A percentile compares a stretch with the other conserved stretches of the same genome.
Evolutionary conservation across 92 coral and sea anemone genomes (phyloP).

Genomic region (Paramuricea clavata): DNA sequence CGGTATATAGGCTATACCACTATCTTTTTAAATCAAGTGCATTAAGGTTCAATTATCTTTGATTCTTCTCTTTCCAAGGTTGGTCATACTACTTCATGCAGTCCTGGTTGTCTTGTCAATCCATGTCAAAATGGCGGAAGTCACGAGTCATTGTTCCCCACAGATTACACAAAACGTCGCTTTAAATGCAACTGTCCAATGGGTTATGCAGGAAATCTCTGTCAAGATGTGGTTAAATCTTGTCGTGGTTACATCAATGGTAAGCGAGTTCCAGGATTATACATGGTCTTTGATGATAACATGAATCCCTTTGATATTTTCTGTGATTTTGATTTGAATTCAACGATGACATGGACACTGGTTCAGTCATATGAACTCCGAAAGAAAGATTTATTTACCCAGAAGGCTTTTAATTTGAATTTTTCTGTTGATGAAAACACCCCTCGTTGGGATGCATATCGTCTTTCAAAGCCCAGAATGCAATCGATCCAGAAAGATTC

Average conservation of each 20-base stretch:
- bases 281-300: conserved; percentile 34
- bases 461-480: no score
- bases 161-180: no score
- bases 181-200: conserved; percentile 5
- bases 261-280: conserved; percentile 34
- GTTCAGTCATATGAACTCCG: conserved; percentile 52
- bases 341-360: conserved; percentile 52
- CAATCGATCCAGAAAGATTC: no score
- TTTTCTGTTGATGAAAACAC: neutral
- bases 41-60: no score
- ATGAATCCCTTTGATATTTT: conserved; percentile 42
- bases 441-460: no score
- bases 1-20: no score
- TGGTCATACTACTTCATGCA: no score
- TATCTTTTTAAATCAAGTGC: no score
- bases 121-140: no score
- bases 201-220: neutral
- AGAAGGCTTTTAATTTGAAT: neutral
- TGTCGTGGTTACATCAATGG: conserved; percentile 18
- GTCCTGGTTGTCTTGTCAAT: no score
- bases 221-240: neutral
- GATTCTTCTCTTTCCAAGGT: no score
- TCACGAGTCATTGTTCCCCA: no score
- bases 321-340: conserved; percentile 56
- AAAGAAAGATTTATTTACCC: neutral